Evolutionary conservation across 2,797 vertebrate species (phyloP).

Genomic region (Anabas testudineus): DNA sequence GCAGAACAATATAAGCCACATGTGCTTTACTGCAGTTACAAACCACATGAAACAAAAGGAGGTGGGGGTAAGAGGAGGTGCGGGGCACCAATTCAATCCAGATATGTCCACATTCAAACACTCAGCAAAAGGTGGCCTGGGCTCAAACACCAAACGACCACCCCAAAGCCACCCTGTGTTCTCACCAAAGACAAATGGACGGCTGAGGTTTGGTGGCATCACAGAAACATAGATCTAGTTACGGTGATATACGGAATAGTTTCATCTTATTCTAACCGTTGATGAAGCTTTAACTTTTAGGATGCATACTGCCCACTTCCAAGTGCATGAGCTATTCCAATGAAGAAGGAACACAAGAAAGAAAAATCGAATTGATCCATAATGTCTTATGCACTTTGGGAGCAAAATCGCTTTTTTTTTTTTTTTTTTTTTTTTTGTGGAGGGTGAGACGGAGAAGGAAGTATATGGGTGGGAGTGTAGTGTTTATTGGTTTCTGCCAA

Average conservation of each 20-base stretch:
- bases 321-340: conserved; percentile 76
- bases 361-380: conserved; percentile 34
- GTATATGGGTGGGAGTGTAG: conserved; percentile 68
- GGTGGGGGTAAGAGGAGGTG: conserved; percentile 62
- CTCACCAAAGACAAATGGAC: conserved; percentile 78
- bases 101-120: conserved; percentile 78
- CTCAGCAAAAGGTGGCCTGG: conserved; percentile 68
- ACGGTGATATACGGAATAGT: conserved; percentile 56
- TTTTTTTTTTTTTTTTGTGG: conserved; percentile 15
- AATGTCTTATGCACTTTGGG: conserved; percentile 61
- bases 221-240: conserved; percentile 75
- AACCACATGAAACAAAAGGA: conserved; percentile 79
- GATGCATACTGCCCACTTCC: conserved; percentile 46
- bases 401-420: conserved; percentile 50
- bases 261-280: conserved; percentile 42
- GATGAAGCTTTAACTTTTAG: conserved; percentile 56
- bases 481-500: conserved; percentile 85
- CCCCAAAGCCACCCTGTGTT: conserved; percentile 75
- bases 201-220: conserved; percentile 63
- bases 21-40: conserved; percentile 67
- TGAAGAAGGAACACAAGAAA: conserved; percentile 28
- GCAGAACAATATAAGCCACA: conserved; percentile 78
- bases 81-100: conserved; percentile 74
- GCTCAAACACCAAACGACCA: conserved; percentile 76
- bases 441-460: conserved; percentile 55